These are phyloP conservation scores for Gerris lacustris DNA, from an alignment of 2,888 invertebrate genomes.

Conservation along the genomic window DNA sequence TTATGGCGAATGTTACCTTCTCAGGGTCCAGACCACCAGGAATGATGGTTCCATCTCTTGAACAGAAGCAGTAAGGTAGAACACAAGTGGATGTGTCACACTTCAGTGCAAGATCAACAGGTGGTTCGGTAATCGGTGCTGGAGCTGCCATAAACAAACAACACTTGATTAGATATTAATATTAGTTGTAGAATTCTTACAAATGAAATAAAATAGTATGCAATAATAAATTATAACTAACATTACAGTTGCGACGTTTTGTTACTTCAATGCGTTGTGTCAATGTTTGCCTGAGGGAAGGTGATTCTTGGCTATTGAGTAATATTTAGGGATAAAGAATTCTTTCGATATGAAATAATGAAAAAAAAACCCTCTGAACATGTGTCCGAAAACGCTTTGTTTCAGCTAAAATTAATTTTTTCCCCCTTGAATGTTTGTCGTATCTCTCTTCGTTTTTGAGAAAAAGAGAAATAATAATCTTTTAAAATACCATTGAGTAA, in stretches of 20 bases:
- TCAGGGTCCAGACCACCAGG: conserved; percentile 72
- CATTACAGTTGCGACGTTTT: conserved; percentile 5
- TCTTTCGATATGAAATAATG: too few relatives aligned
- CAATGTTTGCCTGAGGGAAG: not conserved
- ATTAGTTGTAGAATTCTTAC: not conserved
- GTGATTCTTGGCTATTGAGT: too few relatives aligned
- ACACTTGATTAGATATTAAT: conserved; percentile 7
- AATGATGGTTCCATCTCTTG: conserved; percentile 76
- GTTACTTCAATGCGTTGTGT: conserved; percentile 11
- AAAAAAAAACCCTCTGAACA: too few relatives aligned
- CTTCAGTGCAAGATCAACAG: conserved; percentile 62
- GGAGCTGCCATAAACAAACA: conserved; percentile 45
- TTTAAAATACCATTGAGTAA: too few relatives aligned
- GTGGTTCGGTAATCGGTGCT: conserved; percentile 68
- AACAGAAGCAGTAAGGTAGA: conserved; percentile 83
- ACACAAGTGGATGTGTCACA: conserved; percentile 64
- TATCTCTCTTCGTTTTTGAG: too few relatives aligned
- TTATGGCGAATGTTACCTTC: conserved; percentile 45
- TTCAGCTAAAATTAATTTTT: too few relatives aligned
- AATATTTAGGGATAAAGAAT: too few relatives aligned
- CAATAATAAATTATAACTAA: not conserved
- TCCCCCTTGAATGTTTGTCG: too few relatives aligned
- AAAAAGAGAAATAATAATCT: too few relatives aligned
- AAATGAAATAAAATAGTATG: not conserved
- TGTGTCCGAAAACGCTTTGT: too few relatives aligned